Conservation (phyloP, 2,888 invertebrate genomes). For the Drosophila paramelanica region DNA sequence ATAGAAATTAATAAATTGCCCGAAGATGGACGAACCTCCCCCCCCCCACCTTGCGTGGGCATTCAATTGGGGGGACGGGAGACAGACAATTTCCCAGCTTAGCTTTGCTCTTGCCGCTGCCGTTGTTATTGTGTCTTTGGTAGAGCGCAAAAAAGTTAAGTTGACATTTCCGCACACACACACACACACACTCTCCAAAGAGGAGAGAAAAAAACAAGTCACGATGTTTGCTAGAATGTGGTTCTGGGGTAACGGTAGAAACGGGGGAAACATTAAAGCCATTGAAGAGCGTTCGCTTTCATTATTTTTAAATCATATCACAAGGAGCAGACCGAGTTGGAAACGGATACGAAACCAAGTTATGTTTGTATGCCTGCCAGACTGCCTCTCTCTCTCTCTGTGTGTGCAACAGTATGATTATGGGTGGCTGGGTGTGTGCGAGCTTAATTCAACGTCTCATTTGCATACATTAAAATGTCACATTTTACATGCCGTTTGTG, state of each 20-base stretch:
- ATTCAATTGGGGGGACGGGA: neutral
- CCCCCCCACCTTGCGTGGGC: neutral
- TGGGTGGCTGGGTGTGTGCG: conserved; percentile 24
- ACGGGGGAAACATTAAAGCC: conserved; percentile 46
- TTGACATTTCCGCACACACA: conserved; percentile 71
- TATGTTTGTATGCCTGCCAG: conserved; percentile 48
- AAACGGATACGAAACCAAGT: conserved; percentile 72
- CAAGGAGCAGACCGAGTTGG: conserved; percentile 34
- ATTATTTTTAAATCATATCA: conserved; percentile 81
- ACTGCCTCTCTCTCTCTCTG: conserved; percentile 1
- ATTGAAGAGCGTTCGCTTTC: conserved; percentile 64
- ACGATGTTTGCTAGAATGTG: conserved; percentile 20
- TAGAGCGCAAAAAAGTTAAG: conserved; percentile 65
- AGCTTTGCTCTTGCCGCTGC: conserved; percentile 22
- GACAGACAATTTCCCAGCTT: conserved; percentile 42
- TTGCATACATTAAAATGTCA: conserved; percentile 81
- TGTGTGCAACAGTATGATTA: conserved; percentile 4
- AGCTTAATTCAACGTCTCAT: conserved; percentile 79
- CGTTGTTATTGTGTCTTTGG: conserved; percentile 45
- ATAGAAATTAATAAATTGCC: conserved; percentile 79
- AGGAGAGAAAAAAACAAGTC: conserved; percentile 37
- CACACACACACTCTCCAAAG: neutral
- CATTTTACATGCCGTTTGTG: conserved; percentile 81
- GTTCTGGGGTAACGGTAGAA: no score
- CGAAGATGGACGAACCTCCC: conserved; percentile 3